Evolutionary conservation across 1,140 invertebrate species (phyloP), one percentile per base, ranked within the genome.

Genomic region (Onthophagus taurus): DNA sequence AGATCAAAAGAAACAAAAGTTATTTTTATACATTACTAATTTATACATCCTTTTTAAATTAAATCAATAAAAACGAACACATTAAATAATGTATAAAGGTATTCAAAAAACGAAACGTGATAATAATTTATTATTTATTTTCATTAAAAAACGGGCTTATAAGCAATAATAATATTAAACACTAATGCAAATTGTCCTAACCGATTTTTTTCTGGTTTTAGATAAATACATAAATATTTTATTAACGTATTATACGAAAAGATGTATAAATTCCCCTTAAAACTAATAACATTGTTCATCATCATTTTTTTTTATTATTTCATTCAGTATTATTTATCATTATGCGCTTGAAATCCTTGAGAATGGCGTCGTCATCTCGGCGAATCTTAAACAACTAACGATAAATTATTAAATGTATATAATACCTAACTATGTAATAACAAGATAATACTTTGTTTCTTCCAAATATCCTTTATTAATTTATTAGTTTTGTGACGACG

Each of bases 101-200:
- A n/a, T n/a, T n/a, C n/a, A 26, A n/a, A 26, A 26, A n/a, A 6
- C 23, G n/a, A 26, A n/a, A n/a, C n/a, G n/a, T 26, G 6, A 39
- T 39, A 39, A 39, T 39, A 20, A 39, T 39, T 39, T 39, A 39
- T 39, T 39, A 26, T 26, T 39, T 20, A 39, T 39, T 39, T 39
- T 39, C 37, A 39, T 39, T 39, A 56, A 60, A 59, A 62, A 61
- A 59, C 57, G 58, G 58, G 57, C 52, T 59, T 55, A 52, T 53
- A 60, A 63, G 60, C 60, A 53, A 60, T 60, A 54, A 57, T 55
- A 59, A 55, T 58, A 51, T 53, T 54, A 60, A 63, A 63, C 54
- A 60, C 59, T 63, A 63, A 61, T 60, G 57, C 58, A 61, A 63
- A 58, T 53, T 52, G n/a, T n/a, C n/a, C 58, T 59, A 58, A 59